Evolutionary conservation across 1,140 invertebrate species (phyloP).

Genomic region (Cherax destructor): DNA sequence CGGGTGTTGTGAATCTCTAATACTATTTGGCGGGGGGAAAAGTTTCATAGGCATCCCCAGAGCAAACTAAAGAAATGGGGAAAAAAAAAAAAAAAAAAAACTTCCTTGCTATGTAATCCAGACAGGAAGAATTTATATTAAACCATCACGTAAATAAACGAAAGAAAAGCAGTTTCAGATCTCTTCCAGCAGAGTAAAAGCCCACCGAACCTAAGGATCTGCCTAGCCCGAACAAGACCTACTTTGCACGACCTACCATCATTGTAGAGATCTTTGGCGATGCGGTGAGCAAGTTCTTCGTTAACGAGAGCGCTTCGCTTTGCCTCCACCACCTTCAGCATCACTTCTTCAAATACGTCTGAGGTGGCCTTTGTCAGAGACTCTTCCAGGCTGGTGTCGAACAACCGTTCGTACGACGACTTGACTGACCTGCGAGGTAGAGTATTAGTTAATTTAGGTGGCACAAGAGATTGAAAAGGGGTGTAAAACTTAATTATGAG

Average conservation of each 20-base stretch:
- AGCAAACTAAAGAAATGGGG: too few species aligned
- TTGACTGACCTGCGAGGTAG: neutral
- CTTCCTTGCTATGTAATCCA: too few species aligned
- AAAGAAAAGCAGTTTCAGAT: too few species aligned
- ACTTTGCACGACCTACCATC: neutral
- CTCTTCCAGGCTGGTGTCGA: neutral
- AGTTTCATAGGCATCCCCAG: too few species aligned
- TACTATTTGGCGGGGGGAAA: too few species aligned
- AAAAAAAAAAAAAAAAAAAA: too few species aligned
- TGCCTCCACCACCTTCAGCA: neutral
- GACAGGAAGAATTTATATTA: too few species aligned
- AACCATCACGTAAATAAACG: too few species aligned
- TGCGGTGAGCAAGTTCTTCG: neutral
- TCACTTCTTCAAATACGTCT: neutral
- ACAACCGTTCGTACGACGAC: constrained; percentile 10
- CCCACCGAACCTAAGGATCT: too few species aligned
- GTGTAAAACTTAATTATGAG: neutral
- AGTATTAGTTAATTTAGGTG: neutral
- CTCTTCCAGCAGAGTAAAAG: too few species aligned
- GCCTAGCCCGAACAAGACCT: too few species aligned
- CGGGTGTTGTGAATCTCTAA: too few species aligned
- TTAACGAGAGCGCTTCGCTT: neutral
- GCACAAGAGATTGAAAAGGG: neutral
- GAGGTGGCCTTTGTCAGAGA: neutral
- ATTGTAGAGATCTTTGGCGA: neutral